Base-by-base conservation (phyloP, 1,140 invertebrate species). In the Caerostris extrusa region DNA sequence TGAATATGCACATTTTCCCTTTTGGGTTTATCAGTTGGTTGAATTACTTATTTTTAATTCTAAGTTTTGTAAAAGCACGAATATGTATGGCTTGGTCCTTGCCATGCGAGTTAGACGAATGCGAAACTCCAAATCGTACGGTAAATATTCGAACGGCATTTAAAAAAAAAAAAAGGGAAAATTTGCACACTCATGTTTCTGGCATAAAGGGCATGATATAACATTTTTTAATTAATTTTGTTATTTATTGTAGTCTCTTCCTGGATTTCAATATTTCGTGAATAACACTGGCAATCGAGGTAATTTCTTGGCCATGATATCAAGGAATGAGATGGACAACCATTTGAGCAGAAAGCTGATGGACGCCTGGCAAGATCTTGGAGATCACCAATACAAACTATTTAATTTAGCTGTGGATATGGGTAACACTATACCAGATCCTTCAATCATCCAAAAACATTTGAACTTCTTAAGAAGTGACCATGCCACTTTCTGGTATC, bases 261-360 rank as follows among this genome's bases (percentile, higher is more conserved):
- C 95, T 5, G 94, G 95, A 7, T 95, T 95, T 2, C 85, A 95
- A 14, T 95, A 95, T 10, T 86, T 95, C 81, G 93, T 96, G 4
- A 94, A 94, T 10, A 86, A 94, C n/a, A 95, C 95, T 71, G 95
- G 95, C 53, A 95, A 95, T 77, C 95, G 95, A n/a, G 96, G 96
- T 7, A 95, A 96, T 95, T 96, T 96, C 94, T 88, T 96, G 8
- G 95, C 95, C 7, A 95, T 96, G 88, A 95, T 96, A 89, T 95
- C 95, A 50, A 91, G 96, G 60, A 77, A 94, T 53, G 86, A 90
- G 55, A 94, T 95, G 17, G 96, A 96, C 14, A 87, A 86, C n/a
- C 87, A 94, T 53, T 81, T 96, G 61, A 95, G 95, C 19, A 56
- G 95, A 50, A 94, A 94, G 89, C 94, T 95, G 14, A 85, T 95